phyloP scores from a whole-genome alignment of 2,113 vertebrate genomes.

The Aramus guarauna region DNA sequence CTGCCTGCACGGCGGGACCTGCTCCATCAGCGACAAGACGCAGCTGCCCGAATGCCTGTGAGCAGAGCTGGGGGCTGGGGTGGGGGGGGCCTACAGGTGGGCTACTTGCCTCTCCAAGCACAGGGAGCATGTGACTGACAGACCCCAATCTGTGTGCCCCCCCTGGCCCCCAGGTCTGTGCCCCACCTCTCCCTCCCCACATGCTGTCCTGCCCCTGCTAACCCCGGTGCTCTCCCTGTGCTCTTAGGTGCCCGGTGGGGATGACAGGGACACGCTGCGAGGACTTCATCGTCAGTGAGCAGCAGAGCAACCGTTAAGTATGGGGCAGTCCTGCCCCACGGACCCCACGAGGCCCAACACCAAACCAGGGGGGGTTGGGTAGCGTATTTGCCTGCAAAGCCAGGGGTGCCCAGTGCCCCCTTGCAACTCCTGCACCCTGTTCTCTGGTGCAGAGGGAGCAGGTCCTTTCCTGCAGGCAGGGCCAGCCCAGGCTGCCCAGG shows the following conservation, averaged over 20 bases:
- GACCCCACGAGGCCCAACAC: not conserved
- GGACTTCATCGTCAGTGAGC: slow-evolving; percentile 44
- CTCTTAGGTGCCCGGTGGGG: slow-evolving; percentile 66
- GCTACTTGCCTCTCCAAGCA: not conserved
- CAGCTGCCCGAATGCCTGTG: slow-evolving; percentile 90
- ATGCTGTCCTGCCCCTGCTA: not conserved
- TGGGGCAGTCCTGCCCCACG: not conserved
- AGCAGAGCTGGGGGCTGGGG: not conserved
- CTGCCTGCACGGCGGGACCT: slow-evolving; percentile 84
- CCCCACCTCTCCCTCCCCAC: not conserved
- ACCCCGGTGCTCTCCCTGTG: not conserved
- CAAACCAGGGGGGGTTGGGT: rapidly evolving
- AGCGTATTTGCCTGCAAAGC: too few species aligned
- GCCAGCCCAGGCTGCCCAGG: not conserved
- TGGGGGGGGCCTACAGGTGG: rapidly evolving
- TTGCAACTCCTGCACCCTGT: rapidly evolving
- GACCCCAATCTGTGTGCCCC: not conserved
- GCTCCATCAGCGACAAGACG: slow-evolving; percentile 79
- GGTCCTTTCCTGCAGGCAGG: not conserved
- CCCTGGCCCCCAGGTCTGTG: not conserved
- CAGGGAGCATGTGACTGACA: not conserved
- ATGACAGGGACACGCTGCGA: slow-evolving; percentile 70
- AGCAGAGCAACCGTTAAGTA: slow-evolving; percentile 72
- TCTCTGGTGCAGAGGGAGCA: not conserved
- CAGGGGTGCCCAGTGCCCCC: not conserved